A percentile compares a stretch with the other conserved stretches of the same genome.
Conservation (phyloP, 2,113 vertebrate species). For the Elachura formosa region DNA sequence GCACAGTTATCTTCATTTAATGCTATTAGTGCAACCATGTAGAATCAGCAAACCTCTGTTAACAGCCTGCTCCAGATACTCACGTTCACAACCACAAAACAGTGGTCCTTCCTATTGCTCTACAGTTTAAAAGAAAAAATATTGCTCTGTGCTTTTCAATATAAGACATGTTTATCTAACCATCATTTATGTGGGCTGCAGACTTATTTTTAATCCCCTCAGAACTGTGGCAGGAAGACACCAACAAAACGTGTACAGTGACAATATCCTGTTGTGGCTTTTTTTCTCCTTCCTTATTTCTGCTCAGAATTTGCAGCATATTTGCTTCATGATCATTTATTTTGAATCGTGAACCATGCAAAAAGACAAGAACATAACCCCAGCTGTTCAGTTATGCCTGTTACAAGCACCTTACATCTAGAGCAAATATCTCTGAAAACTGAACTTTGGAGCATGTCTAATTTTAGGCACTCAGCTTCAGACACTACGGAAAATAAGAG, state of each 20-base stretch:
- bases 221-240: not conserved
- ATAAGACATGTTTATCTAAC: not conserved
- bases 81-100: not conserved
- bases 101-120: not conserved
- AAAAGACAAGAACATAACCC: not conserved
- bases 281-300: not conserved
- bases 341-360: not conserved
- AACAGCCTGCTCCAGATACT: not conserved
- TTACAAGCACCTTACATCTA: not conserved
- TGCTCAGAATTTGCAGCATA: not conserved
- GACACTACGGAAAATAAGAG: not conserved
- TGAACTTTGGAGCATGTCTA: not conserved
- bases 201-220: not conserved
- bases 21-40: not conserved
- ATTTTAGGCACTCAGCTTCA: not conserved
- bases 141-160: not conserved
- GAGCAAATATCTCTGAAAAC: slow-evolving; percentile 17
- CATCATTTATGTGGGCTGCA: not conserved
- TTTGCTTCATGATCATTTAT: not conserved
- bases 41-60: not conserved
- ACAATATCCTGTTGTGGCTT: not conserved
- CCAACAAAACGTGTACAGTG: not conserved
- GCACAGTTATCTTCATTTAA: not conserved
- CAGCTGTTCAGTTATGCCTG: not conserved
- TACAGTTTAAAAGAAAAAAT: not conserved